These are phyloP conservation scores for Spisula subtruncata DNA, from an alignment of 2,888 invertebrate genomes.

Conservation along the genomic window DNA sequence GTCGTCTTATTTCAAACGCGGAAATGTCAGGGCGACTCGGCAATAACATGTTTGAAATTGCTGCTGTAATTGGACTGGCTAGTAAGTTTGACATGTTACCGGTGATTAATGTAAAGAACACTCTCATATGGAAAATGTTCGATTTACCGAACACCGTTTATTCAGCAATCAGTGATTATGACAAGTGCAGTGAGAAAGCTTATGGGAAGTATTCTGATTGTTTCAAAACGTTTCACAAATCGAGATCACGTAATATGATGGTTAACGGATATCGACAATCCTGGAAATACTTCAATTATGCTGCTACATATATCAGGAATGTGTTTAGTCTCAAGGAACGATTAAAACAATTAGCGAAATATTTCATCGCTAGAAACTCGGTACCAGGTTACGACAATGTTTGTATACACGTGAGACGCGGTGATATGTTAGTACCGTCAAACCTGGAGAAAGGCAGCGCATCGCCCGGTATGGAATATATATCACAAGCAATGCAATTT, in stretches of 20 bases:
- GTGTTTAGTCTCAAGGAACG: background rate
- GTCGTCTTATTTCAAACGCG: too few species aligned
- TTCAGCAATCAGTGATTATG: background rate
- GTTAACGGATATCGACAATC: constrained; percentile 30
- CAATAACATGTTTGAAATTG: constrained; percentile 36
- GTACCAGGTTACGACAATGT: background rate
- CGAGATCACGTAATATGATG: background rate
- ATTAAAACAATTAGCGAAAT: background rate
- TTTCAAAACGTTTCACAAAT: too few species aligned
- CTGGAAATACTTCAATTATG: constrained; percentile 1
- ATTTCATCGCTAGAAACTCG: background rate
- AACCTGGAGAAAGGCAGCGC: background rate
- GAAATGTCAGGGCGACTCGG: constrained; percentile 37
- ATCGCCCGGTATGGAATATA: background rate
- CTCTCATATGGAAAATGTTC: background rate
- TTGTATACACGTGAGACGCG: background rate
- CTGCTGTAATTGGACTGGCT: constrained; percentile 23
- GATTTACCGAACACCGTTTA: background rate
- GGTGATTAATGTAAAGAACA: background rate
- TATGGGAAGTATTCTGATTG: too few species aligned
- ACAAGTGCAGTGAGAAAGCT: background rate
- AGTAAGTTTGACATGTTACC: background rate
- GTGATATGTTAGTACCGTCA: background rate
- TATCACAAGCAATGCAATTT: background rate
- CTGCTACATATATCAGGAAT: background rate